Percentiles rank a stretch among this genome's conserved stretches.
These are phyloP conservation scores for Hedya salicella DNA, from an alignment of 2,888 invertebrate species.

Conservation along the genomic window DNA sequence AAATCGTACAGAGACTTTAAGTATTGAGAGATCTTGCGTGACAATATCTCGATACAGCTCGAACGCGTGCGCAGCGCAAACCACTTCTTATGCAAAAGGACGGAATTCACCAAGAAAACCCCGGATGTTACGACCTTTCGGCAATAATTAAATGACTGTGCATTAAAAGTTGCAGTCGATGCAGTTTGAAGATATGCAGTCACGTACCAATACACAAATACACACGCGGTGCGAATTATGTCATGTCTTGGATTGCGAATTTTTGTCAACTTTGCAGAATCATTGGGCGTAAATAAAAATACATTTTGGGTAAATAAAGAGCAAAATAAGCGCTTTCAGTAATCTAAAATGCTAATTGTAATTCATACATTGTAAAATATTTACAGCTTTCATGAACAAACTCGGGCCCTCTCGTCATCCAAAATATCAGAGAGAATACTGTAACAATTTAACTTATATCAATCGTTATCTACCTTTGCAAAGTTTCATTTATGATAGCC, in stretches of 20 bases:
- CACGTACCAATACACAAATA: conserved; percentile 11
- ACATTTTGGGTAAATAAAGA: no score
- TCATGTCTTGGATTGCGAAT: conserved; percentile 1
- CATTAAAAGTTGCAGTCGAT: background rate
- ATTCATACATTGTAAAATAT: no score
- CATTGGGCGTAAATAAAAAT: no score
- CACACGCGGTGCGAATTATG: conserved; percentile 10
- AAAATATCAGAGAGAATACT: no score
- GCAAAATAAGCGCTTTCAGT: no score
- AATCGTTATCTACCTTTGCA: no score
- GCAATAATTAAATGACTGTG: background rate
- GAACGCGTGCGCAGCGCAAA: conserved; percentile 11
- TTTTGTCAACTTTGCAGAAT: no score
- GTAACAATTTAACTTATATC: no score
- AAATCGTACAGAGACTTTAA: background rate
- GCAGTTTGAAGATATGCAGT: conserved; percentile 24
- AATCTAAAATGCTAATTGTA: no score
- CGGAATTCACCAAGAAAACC: background rate
- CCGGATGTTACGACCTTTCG: background rate
- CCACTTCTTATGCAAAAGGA: background rate
- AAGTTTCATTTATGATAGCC: no score
- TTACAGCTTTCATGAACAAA: no score
- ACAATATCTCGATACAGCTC: conserved; percentile 22
- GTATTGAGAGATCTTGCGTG: conserved; percentile 24
- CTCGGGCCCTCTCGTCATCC: no score